A percentile compares a stretch with the other conserved stretches of the same genome.
Evolutionary conservation across 2,113 vertebrate species (phyloP).

Genomic region (Anas platyrhynchos): DNA sequence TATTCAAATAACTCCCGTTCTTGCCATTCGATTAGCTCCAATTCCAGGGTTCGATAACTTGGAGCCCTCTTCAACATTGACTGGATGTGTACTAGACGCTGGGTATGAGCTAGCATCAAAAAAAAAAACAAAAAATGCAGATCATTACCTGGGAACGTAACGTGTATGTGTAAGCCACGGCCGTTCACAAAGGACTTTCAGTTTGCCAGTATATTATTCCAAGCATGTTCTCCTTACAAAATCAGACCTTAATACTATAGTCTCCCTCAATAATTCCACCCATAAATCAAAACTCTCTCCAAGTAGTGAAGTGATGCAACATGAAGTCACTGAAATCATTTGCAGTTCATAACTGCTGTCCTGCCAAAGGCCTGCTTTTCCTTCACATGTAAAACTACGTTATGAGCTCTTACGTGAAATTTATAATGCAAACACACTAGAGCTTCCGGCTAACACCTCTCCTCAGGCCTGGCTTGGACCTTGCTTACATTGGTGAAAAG

Average conservation of each 20-base stretch:
- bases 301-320: not conserved
- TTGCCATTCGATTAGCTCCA: conserved; percentile 98
- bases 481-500: not conserved
- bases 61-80: conserved; percentile 93
- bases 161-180: not conserved
- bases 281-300: conserved; percentile 41
- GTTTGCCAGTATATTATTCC: not conserved
- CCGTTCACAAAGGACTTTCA: conserved; percentile 1
- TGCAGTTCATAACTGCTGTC: not conserved
- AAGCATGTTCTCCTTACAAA: not conserved
- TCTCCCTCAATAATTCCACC: not conserved
- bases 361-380: not conserved
- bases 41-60: conserved; percentile 95
- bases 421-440: not conserved
- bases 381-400: not conserved
- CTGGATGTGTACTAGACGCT: conserved; percentile 94
- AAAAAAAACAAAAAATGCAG: not conserved
- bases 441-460: not conserved
- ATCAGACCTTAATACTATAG: not conserved
- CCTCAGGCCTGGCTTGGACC: not conserved
- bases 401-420: not conserved
- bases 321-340: not conserved
- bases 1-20: conserved; percentile 97
- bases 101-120: conserved; percentile 87
- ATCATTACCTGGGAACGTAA: not conserved